Base-by-base conservation (phyloP, 1,140 invertebrate genomes). In the Schlechtendalia chinensis region DNA sequence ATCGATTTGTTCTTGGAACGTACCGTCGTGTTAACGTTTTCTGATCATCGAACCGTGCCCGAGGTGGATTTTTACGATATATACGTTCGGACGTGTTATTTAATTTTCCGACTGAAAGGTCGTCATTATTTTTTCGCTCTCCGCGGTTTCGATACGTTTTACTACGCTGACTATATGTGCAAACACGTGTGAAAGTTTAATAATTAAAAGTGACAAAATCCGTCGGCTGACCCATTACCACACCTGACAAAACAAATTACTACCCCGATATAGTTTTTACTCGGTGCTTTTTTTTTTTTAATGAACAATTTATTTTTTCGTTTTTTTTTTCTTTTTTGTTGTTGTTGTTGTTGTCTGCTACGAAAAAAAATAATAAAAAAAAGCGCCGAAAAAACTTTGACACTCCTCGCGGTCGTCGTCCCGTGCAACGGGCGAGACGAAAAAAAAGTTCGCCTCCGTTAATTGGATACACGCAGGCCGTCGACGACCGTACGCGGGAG, bases 221-320 rank as follows among this genome's bases (percentile, higher is more conserved):
- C n/a, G 72, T 75, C 54, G 72, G n/a, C 32, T 0, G 12, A 8
- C 56, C 8, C 32, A 16, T 45, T 59, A 39, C n/a, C 19, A 6
- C 27, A 75, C 32, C 54, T 45, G 72, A 75, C 72, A 75, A 59
- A 75, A 75, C 54, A 75, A 75, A 75, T 75, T 75, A 75, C 72
- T 58, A 58, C 14, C 4, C 39, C 32, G n/a, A 32, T 12, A 59
- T 39, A 39, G 50, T 56, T 75, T 54, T 27, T 56, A 39, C 32
- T 39, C 32, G 32, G 3, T 8, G 32, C 8, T 16, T 1, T 58
- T 58, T 10, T 0, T 59, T 75, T 75, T 75, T 39, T 75, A 75
- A 59, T 39, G 72, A 75, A 45, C 72, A 75, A 59, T 56, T 39
- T 24, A 75, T 58, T 58, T 58, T n/a, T 75, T 75, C 22, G 19